Evolutionary conservation across 2,888 invertebrate genomes (phyloP).

Genomic region (Drosophila nr. medialis): DNA sequence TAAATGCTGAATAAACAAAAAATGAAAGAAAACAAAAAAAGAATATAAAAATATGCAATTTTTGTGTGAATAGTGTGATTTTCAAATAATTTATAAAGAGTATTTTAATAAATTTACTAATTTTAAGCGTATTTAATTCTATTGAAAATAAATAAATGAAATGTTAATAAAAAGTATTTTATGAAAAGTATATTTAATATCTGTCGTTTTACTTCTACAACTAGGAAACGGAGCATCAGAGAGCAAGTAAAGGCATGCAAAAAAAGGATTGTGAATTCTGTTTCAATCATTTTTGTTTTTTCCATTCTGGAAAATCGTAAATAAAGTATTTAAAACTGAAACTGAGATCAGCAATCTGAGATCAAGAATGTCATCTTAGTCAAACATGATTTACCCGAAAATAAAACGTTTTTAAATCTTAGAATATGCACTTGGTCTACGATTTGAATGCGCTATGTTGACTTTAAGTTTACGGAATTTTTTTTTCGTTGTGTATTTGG

Average conservation of each 20-base stretch:
- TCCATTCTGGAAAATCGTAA: not conserved
- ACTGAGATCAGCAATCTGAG: not conserved
- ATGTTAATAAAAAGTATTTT: slow-evolving; percentile 30
- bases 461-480: not conserved
- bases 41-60: slow-evolving; percentile 77
- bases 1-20: slow-evolving; percentile 55
- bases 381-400: not conserved
- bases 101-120: slow-evolving; percentile 4
- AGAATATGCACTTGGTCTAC: not conserved
- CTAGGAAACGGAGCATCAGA: not conserved
- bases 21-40: slow-evolving; percentile 16
- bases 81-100: slow-evolving; percentile 18
- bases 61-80: slow-evolving; percentile 75
- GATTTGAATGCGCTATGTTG: not conserved
- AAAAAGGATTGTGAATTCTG: not conserved
- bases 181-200: slow-evolving; percentile 25
- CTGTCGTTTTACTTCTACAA: slow-evolving; percentile 54
- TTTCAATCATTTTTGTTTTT: not conserved
- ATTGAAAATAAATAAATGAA: slow-evolving; percentile 27
- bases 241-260: not conserved
- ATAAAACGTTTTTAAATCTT: not conserved
- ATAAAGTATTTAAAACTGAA: not conserved
- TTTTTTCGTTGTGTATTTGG: not conserved
- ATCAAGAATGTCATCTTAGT: not conserved
- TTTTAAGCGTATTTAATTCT: slow-evolving; percentile 34